A percentile compares a stretch with the other conserved stretches of the same genome.
phyloP scores from a whole-genome alignment of 2,888 invertebrate species.

The Notodonta dromedarius region DNA sequence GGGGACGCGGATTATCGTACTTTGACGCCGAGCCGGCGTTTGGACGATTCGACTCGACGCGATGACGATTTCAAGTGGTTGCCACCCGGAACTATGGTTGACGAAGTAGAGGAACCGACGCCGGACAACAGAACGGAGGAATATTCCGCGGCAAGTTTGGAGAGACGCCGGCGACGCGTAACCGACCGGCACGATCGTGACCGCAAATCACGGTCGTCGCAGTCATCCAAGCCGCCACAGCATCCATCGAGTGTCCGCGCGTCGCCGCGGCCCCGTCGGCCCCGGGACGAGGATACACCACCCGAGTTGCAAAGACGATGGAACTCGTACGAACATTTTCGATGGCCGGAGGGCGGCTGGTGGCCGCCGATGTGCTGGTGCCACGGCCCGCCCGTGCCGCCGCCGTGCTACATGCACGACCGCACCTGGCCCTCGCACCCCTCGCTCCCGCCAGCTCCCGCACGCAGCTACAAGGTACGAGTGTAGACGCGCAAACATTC shows the following conservation, averaged over 20 bases:
- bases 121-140: slow-evolving; percentile 64
- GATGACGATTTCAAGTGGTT: slow-evolving; percentile 89
- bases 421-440: slow-evolving; percentile 80
- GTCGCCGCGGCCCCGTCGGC: slow-evolving; percentile 70
- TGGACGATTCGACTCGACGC: slow-evolving; percentile 86
- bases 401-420: slow-evolving; percentile 78
- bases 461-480: slow-evolving; percentile 77
- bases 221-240: slow-evolving; percentile 81
- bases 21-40: slow-evolving; percentile 68
- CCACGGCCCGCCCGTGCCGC: slow-evolving; percentile 73
- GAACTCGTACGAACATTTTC: slow-evolving; percentile 85
- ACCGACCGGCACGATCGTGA: slow-evolving; percentile 85
- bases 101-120: slow-evolving; percentile 55
- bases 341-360: slow-evolving; percentile 83
- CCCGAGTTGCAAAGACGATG: slow-evolving; percentile 76
- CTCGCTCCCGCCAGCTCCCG: slow-evolving; percentile 65
- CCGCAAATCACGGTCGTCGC: slow-evolving; percentile 86
- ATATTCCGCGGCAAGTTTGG: slow-evolving; percentile 78
- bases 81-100: slow-evolving; percentile 68
- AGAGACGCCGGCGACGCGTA: slow-evolving; percentile 80
- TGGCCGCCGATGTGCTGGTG: slow-evolving; percentile 80
- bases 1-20: slow-evolving; percentile 86
- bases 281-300: slow-evolving; percentile 69
- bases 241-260: slow-evolving; percentile 72
- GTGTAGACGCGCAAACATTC: slow-evolving; percentile 17